Evolutionary conservation across 2,888 invertebrate species (phyloP), one percentile per base, ranked within the genome.

Genomic region (Graphium colonna): DNA sequence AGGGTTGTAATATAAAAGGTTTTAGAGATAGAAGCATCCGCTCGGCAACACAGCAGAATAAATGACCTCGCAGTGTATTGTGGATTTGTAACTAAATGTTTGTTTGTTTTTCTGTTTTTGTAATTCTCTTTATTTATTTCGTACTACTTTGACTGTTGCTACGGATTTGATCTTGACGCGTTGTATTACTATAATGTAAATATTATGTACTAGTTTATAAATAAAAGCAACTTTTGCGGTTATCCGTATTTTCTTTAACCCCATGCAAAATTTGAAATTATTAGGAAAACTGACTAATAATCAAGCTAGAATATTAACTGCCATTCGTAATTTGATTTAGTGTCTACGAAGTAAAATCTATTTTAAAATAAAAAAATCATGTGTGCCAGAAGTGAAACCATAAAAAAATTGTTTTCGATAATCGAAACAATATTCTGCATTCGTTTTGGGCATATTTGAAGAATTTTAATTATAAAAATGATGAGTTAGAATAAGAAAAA

Each of bases 131-230:
- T 79, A 82, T 80, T 82, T 81, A 81, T 78, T 78, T 75, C 61
- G 70, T 79, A 81, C 75, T 80, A 75, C 82, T 82, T 82, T 82
- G 88, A 88, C 84, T 85, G 87, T 88, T 88, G 87, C 85, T 78
- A 77, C 82, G 85, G 87, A 88, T 78, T 75, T 80, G 86, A 86
- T 85, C 80, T 84, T 85, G 79, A 83, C 82, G 87, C 86, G 80
- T 82, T 79, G 82, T 82, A 82, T 77, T 81, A 78, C 79, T 78
- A 81, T 82, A 79, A 78, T 85, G 86, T 88, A 88, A 87, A 86
- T 87, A 86, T 79, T 75, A 73, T 79, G 66, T 79, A 64, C 69
- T 75, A 74, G 73, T 71, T 69, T 67, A 71, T 71, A 76, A 86
- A 83, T 86, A 87, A 88, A 87, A 77, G 82, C 82, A 81, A 71